phyloP scores from a whole-genome alignment of 2,797 vertebrate genomes.

The Pantherophis alleghaniensis region DNA sequence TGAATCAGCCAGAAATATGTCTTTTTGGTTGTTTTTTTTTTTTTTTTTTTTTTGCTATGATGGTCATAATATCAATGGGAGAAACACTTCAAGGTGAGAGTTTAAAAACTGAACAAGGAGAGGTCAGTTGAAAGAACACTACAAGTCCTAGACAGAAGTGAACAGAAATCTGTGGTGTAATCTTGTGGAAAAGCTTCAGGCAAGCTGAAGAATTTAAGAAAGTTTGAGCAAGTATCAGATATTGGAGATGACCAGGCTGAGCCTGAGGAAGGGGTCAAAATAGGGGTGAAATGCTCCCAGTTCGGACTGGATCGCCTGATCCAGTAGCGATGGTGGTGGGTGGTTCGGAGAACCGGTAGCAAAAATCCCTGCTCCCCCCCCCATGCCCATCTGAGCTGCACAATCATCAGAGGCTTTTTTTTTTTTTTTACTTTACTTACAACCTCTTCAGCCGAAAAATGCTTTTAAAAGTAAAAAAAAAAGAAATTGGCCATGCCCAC shows the following conservation, averaged over 20 bases:
- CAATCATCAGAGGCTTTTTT: too few species aligned
- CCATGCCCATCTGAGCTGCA: too few species aligned
- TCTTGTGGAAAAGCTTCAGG: background rate
- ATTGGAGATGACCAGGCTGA: background rate
- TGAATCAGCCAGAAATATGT: background rate
- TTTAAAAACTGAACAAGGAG: background rate
- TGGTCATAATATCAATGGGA: background rate
- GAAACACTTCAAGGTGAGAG: background rate
- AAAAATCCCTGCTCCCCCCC: too few species aligned
- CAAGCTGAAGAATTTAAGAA: background rate
- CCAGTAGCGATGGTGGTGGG: too few species aligned
- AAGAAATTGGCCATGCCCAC: too few species aligned
- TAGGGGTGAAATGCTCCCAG: too few species aligned
- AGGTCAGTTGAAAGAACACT: background rate
- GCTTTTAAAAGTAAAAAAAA: too few species aligned
- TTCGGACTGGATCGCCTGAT: too few species aligned
- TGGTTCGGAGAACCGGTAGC: too few species aligned
- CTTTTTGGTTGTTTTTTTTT: background rate
- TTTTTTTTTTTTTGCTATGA: background rate
- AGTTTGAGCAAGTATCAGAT: background rate
- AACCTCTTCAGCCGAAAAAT: too few species aligned
- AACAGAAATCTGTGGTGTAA: background rate
- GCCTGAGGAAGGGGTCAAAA: background rate
- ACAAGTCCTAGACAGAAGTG: background rate
- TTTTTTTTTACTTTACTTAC: too few species aligned